A percentile compares a stretch with the other conserved stretches of the same genome.
phyloP scores from a whole-genome alignment of 2,113 vertebrate species.

The Neomonachus schauinslandi region DNA sequence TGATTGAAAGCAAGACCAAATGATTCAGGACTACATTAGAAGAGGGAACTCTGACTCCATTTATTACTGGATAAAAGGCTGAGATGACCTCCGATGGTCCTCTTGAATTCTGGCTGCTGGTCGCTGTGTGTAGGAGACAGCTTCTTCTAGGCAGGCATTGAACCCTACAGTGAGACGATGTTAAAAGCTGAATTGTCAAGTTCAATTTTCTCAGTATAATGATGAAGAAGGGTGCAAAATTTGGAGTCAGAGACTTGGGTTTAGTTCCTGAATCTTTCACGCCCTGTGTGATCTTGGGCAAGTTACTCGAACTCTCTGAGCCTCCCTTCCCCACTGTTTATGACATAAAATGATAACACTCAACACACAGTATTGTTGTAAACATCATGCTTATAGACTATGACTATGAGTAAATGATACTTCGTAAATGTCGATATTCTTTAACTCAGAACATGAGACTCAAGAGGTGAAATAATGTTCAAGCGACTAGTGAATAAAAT shows the following conservation, averaged over 20 bases:
- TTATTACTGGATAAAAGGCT: background rate
- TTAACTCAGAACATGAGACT: background rate
- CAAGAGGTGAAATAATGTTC: background rate
- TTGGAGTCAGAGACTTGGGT: background rate
- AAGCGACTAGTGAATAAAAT: background rate
- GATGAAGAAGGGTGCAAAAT: background rate
- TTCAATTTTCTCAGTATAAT: background rate
- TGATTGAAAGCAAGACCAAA: background rate
- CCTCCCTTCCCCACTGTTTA: fast-evolving
- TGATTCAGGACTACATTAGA: background rate
- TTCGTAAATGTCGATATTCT: fast-evolving
- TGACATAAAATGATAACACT: fast-evolving
- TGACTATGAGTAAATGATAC: no score
- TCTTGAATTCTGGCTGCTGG: background rate
- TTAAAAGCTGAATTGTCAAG: background rate
- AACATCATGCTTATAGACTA: background rate
- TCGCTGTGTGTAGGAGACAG: background rate
- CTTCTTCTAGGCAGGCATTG: background rate
- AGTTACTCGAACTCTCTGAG: background rate
- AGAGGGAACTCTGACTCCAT: background rate
- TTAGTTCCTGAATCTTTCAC: background rate
- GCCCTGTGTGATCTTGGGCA: background rate
- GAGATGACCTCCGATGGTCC: no score
- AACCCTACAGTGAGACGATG: background rate
- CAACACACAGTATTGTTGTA: no score